Conservation (phyloP, 2,888 invertebrate species). For the Frankliniella fusca region DNA sequence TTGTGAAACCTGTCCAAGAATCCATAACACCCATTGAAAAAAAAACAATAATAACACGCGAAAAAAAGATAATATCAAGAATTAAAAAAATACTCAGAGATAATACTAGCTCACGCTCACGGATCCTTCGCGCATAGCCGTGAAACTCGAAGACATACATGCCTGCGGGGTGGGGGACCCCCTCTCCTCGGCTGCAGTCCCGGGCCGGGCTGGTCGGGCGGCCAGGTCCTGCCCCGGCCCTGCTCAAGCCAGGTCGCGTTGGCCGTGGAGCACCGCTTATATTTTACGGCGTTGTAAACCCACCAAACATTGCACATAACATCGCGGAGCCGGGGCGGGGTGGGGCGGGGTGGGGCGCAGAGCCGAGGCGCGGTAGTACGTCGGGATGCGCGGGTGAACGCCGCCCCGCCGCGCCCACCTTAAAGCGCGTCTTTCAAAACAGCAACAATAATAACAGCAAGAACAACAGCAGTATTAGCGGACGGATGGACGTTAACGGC, state of each 20-base stretch:
- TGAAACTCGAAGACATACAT: too few relatives aligned
- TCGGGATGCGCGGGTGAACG: too few relatives aligned
- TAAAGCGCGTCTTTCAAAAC: background rate
- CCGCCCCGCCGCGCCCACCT: too few relatives aligned
- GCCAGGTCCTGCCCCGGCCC: background rate
- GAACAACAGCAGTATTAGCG: background rate
- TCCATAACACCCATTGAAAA: too few relatives aligned
- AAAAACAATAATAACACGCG: too few relatives aligned
- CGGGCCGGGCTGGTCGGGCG: background rate
- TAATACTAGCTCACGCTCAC: too few relatives aligned
- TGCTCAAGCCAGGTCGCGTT: background rate
- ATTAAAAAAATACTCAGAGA: too few relatives aligned
- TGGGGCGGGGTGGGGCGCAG: background rate
- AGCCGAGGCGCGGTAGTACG: background rate
- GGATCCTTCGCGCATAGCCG: too few relatives aligned
- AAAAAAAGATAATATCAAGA: too few relatives aligned
- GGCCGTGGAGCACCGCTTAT: conserved; percentile 5
- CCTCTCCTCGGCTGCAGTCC: too few relatives aligned
- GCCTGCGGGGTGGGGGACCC: too few relatives aligned
- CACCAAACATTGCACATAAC: conserved; percentile 22
- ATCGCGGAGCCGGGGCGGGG: background rate
- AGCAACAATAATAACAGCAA: background rate
- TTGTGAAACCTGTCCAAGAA: too few relatives aligned
- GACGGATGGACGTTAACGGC: conserved; percentile 9
- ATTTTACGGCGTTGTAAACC: conserved; percentile 22